Evolutionary conservation across 2,797 vertebrate species (phyloP).

Genomic region (Cheirogaleus major): DNA sequence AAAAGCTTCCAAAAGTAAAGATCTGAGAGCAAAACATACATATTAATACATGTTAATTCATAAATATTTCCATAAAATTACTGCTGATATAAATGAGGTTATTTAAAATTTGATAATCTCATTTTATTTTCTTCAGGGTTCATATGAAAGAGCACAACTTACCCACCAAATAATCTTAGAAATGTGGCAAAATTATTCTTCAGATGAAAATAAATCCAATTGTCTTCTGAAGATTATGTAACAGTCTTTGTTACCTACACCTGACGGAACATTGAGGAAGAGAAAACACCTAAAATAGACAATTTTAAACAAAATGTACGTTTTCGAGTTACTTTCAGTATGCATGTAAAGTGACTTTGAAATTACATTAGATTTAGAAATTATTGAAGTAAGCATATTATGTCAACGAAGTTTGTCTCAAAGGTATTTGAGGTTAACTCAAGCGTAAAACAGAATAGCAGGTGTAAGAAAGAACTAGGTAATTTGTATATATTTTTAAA

Average conservation of each 20-base stretch:
- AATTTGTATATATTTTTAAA: neutral
- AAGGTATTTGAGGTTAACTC: neutral
- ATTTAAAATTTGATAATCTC: neutral
- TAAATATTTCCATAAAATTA: neutral
- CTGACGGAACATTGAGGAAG: neutral
- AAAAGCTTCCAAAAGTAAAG: neutral
- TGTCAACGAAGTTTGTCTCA: neutral
- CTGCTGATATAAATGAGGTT: neutral
- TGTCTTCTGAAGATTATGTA: neutral
- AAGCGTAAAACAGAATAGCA: neutral
- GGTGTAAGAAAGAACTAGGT: neutral
- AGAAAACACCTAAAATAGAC: neutral
- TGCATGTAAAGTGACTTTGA: neutral
- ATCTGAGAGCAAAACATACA: neutral
- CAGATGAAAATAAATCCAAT: neutral
- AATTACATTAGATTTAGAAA: neutral
- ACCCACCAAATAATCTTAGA: neutral
- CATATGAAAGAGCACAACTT: neutral
- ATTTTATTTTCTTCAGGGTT: neutral
- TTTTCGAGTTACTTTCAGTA: neutral
- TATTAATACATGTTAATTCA: neutral
- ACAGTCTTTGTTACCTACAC: neutral
- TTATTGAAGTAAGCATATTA: neutral
- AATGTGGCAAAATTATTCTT: neutral
- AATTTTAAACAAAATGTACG: neutral